phyloP scores from a whole-genome alignment of 2,113 vertebrate species.

The Malurus cyaneus region DNA sequence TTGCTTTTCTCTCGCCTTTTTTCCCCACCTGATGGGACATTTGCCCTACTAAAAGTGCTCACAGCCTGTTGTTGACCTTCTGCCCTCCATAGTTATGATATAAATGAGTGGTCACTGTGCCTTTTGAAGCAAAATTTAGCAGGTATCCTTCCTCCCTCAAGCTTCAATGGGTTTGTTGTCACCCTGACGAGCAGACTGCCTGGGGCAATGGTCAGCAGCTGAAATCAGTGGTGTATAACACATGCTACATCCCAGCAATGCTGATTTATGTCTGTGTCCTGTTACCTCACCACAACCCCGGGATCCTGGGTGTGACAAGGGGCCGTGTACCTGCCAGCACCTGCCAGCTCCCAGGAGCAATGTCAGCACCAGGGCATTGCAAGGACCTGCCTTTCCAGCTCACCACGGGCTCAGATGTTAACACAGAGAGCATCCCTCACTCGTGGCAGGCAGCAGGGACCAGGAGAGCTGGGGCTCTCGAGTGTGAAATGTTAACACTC shows the following conservation, averaged over 20 bases:
- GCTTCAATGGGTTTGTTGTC: background rate
- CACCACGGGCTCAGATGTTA: background rate
- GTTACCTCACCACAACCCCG: background rate
- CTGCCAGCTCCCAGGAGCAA: background rate
- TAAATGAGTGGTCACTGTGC: background rate
- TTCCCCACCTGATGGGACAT: background rate
- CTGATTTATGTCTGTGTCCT: background rate
- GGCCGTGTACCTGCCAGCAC: background rate
- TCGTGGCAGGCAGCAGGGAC: background rate
- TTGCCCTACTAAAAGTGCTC: background rate
- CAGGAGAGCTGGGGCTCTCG: background rate
- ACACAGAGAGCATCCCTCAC: background rate
- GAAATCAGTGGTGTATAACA: background rate
- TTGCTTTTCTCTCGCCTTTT: background rate
- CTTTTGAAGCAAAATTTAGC: background rate
- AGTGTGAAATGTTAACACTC: background rate
- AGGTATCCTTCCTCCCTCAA: background rate
- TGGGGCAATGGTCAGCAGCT: background rate
- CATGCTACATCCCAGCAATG: background rate
- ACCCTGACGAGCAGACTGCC: background rate
- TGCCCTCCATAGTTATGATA: fast-evolving
- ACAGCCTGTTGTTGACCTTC: background rate
- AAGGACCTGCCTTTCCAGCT: background rate
- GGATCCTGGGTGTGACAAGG: background rate
- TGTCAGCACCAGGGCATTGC: background rate